These are phyloP conservation scores for Actenoides hombroni DNA, from an alignment of 2,113 vertebrate genomes.

Conservation along the genomic window DNA sequence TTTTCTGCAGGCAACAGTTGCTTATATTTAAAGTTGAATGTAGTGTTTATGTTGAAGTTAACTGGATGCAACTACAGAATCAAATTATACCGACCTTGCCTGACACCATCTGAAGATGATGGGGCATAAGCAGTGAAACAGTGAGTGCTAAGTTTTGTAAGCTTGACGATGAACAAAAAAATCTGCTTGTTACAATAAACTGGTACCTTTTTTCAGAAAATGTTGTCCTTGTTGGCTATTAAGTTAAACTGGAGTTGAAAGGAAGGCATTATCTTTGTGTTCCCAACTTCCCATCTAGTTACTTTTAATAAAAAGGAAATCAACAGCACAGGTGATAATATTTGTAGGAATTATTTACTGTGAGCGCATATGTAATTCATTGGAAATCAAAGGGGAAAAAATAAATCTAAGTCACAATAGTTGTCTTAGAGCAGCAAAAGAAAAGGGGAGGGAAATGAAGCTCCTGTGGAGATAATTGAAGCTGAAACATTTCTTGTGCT, in stretches of 20 bases:
- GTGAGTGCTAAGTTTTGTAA: neutral
- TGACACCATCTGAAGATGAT: neutral
- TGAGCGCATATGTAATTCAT: neutral
- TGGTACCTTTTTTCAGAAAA: neutral
- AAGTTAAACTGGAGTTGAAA: neutral
- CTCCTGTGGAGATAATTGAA: conserved; percentile 41
- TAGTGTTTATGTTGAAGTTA: neutral
- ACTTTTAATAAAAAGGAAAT: neutral
- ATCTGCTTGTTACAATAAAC: neutral
- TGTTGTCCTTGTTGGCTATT: neutral
- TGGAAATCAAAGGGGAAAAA: neutral
- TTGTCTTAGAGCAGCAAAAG: neutral
- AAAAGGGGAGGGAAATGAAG: neutral
- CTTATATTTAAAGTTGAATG: neutral
- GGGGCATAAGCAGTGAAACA: neutral
- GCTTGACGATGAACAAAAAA: neutral
- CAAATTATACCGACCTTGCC: neutral
- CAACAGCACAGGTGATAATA: neutral
- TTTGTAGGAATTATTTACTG: neutral
- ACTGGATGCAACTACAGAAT: neutral
- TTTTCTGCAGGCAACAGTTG: neutral
- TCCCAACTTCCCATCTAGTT: neutral
- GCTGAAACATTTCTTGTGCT: conserved; percentile 41
- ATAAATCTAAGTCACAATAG: neutral
- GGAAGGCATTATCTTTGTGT: neutral